These are phyloP conservation scores for Myiothlypis chrysogaster DNA, from an alignment of 2,797 vertebrate species.

Conservation along the genomic window DNA sequence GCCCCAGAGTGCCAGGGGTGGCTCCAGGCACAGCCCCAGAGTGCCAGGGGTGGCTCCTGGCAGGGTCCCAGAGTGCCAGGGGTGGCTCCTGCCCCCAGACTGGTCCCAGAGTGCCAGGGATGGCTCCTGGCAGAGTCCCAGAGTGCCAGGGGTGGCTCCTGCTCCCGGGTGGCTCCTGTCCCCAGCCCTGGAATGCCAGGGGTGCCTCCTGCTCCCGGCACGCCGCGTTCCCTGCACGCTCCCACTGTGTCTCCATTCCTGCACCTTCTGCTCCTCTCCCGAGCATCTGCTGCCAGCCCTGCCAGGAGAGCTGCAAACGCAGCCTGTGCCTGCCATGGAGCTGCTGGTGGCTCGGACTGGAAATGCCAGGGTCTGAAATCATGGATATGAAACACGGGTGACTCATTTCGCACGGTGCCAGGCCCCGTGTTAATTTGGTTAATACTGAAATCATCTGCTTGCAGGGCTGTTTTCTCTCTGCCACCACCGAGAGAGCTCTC, in stretches of 20 bases:
- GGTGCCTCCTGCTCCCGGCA: background rate
- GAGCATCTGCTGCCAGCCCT: slow-evolving; percentile 30
- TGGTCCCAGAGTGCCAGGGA: no score
- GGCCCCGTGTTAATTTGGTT: slow-evolving; percentile 46
- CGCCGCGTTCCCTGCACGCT: background rate
- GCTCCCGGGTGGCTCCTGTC: no score
- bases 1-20: no score
- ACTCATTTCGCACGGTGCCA: slow-evolving; percentile 22
- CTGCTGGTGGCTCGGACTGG: slow-evolving; percentile 30
- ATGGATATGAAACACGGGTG: slow-evolving; percentile 38
- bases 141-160: no score
- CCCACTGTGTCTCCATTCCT: background rate
- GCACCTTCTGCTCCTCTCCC: slow-evolving; percentile 44
- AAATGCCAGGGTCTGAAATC: slow-evolving; percentile 57
- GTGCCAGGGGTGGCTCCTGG: no score
- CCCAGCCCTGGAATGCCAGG: no score
- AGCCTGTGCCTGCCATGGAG: background rate
- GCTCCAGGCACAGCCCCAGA: no score
- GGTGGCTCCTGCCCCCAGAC: no score
- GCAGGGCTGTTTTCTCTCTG: background rate
- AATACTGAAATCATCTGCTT: slow-evolving; percentile 28
- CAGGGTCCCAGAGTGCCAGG: no score
- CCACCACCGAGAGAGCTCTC: background rate
- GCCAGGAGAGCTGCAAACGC: background rate
- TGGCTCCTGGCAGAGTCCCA: no score